A percentile compares a stretch with the other conserved stretches of the same genome.
Evolutionary conservation across 1,140 invertebrate genomes (phyloP).

Genomic region (Meloidogyne exigua): DNA sequence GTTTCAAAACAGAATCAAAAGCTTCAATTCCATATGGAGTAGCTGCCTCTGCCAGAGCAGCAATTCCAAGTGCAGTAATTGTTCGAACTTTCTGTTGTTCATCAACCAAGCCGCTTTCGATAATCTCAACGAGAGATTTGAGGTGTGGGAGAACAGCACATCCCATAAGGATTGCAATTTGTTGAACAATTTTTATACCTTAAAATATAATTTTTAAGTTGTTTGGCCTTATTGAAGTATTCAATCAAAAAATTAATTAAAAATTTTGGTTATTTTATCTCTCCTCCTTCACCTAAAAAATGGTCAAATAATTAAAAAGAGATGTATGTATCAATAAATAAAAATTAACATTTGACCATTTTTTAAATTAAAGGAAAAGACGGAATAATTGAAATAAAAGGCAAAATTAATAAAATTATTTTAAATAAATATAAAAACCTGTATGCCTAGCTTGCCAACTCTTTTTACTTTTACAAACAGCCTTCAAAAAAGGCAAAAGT

Average conservation of each 20-base stretch:
- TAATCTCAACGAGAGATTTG: slow-evolving; percentile 96
- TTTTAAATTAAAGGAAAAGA: no score
- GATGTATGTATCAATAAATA: no score
- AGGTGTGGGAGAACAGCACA: slow-evolving; percentile 98
- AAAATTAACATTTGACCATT: no score
- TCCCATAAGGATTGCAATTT: slow-evolving; percentile 99
- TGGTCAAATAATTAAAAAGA: no score
- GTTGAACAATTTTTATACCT: slow-evolving; percentile 96
- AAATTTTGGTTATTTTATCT: no score
- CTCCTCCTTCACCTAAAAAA: no score
- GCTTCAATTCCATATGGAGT: slow-evolving; percentile 99
- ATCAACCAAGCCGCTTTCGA: slow-evolving; percentile 83
- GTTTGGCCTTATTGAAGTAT: no score
- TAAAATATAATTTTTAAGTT: no score
- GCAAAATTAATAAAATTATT: no score
- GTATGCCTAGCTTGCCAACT: slow-evolving; percentile 99
- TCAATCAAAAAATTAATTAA: no score
- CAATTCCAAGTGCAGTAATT: slow-evolving; percentile 96
- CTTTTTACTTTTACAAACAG: slow-evolving; percentile 97
- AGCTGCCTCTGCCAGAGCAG: slow-evolving; percentile 79
- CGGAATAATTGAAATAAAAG: no score
- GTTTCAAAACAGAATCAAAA: slow-evolving; percentile 97
- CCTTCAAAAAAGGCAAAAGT: slow-evolving; percentile 93
- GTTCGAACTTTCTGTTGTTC: slow-evolving; percentile 81
- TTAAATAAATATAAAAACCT: slow-evolving; percentile 67